Evolutionary conservation across 2,797 vertebrate species (phyloP).

Genomic region (Sebastes steindachneri): DNA sequence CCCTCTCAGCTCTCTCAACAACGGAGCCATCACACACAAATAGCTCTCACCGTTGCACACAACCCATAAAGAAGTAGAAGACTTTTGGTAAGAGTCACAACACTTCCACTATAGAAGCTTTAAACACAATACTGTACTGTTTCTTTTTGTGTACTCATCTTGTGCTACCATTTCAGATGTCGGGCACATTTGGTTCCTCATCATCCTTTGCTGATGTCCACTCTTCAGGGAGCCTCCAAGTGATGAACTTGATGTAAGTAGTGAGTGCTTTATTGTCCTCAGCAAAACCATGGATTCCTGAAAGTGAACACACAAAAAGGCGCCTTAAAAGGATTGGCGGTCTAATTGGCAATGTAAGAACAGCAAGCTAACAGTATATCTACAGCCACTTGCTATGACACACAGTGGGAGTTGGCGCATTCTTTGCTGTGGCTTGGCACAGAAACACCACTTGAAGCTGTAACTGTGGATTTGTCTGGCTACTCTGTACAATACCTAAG

Average conservation of each 20-base stretch:
- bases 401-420: neutral
- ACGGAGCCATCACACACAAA: neutral
- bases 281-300: neutral
- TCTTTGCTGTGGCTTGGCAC: neutral
- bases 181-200: neutral
- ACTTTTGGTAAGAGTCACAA: neutral
- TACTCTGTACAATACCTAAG: neutral
- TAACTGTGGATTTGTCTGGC: neutral
- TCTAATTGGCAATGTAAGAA: too few species aligned
- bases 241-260: neutral
- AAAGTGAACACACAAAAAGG: neutral
- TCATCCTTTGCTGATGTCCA: neutral
- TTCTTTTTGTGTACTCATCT: constrained; percentile 9
- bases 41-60: neutral
- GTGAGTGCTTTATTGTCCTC: neutral
- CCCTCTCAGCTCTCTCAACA: neutral
- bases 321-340: neutral
- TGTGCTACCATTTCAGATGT: neutral
- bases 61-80: neutral
- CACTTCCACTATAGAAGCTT: neutral
- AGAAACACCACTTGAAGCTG: neutral
- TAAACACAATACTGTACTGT: neutral
- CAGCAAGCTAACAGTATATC: neutral
- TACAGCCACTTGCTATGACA: neutral
- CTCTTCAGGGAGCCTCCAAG: neutral